A percentile compares a stretch with the other conserved stretches of the same genome.
Conservation (phyloP, 2,797 vertebrate species). For the Crypturellus tataupa region DNA sequence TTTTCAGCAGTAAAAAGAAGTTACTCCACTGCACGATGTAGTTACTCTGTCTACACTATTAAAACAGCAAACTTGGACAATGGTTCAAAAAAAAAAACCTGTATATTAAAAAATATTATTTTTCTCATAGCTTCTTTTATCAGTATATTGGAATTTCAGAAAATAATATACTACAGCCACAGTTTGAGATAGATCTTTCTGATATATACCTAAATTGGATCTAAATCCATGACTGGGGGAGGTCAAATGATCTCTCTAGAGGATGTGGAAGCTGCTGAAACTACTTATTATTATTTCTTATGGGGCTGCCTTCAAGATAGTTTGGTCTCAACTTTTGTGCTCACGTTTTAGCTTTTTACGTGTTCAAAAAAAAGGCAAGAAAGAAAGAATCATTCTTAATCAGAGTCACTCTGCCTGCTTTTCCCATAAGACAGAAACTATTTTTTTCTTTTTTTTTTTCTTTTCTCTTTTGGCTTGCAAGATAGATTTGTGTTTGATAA, state of each 20-base stretch:
- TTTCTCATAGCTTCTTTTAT: conserved; percentile 21
- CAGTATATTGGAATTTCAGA: conserved; percentile 24
- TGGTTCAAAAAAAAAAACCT: neutral
- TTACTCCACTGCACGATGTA: neutral
- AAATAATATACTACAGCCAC: conserved; percentile 33
- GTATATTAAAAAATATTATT: neutral
- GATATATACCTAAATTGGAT: conserved; percentile 24
- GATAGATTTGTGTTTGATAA: neutral
- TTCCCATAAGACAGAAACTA: neutral
- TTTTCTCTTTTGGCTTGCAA: neutral
- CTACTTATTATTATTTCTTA: neutral
- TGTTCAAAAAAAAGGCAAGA: neutral
- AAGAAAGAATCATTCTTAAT: neutral
- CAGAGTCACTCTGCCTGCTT: neutral
- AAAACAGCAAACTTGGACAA: conserved; percentile 9
- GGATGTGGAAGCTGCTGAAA: neutral
- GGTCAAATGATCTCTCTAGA: neutral
- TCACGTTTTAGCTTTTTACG: neutral
- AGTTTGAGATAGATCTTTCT: conserved; percentile 19
- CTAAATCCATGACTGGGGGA: neutral
- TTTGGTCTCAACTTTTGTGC: neutral
- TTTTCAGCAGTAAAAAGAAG: neutral
- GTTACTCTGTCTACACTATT: neutral
- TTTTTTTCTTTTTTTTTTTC: neutral
- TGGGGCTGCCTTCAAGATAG: neutral